Evolutionary conservation across 2,113 vertebrate species (phyloP).

Genomic region (Callipepla californica): DNA sequence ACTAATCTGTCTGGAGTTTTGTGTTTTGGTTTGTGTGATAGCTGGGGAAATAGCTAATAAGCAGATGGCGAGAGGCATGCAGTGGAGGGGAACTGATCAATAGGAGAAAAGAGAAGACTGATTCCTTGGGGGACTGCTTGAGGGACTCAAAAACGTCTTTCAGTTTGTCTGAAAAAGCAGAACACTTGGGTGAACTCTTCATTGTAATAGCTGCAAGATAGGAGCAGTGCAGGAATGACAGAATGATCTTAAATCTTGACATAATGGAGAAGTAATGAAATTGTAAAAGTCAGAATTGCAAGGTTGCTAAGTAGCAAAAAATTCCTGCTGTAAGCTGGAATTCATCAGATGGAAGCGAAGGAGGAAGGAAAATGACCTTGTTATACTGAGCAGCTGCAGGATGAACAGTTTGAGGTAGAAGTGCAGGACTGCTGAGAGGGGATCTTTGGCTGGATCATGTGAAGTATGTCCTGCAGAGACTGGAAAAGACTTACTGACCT

Average conservation of each 20-base stretch:
- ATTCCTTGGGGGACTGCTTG: not conserved
- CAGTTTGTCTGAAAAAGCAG: not conserved
- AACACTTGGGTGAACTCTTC: not conserved
- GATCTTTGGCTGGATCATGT: not conserved
- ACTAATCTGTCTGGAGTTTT: not conserved
- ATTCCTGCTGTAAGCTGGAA: not conserved
- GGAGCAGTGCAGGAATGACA: not conserved
- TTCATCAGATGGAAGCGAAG: not conserved
- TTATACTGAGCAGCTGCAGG: not conserved
- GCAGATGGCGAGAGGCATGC: not conserved
- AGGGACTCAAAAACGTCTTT: not conserved
- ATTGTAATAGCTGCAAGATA: not conserved
- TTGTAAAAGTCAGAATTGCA: not conserved
- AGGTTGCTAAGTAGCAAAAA: not conserved
- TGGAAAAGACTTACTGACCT: not conserved
- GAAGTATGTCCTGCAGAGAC: not conserved
- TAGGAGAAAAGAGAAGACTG: not conserved
- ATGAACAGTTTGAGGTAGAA: not conserved
- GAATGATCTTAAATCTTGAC: not conserved
- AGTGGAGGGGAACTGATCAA: not conserved
- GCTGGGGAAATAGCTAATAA: not conserved
- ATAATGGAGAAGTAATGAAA: not conserved
- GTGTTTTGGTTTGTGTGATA: not conserved
- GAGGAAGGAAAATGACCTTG: not conserved
- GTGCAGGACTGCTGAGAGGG: rapidly evolving